A percentile compares a stretch with the other conserved stretches of the same genome.
Conservation (phyloP, 2,797 vertebrate genomes). For the Ctenosaura bakeri region DNA sequence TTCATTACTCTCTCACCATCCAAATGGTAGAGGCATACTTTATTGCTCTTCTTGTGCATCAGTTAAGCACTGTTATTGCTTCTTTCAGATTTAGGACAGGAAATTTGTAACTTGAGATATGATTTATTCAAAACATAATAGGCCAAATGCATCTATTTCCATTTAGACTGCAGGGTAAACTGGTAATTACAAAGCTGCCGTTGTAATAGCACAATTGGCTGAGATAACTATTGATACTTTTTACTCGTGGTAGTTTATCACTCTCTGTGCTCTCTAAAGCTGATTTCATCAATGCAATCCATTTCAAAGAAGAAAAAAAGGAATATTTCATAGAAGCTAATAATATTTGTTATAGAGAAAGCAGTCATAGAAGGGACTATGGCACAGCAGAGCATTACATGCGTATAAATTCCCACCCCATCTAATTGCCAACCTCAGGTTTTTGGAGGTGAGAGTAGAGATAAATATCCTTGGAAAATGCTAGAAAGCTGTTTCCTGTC, state of each 20-base stretch:
- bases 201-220: conserved; percentile 37
- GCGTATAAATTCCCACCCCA: conserved; percentile 11
- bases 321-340: not conserved
- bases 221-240: conserved; percentile 50
- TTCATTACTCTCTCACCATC: conserved; percentile 45
- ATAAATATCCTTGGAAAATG: not conserved
- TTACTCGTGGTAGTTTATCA: not conserved
- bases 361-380: not conserved
- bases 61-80: conserved; percentile 60
- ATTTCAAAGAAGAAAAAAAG: not conserved
- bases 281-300: conserved; percentile 20
- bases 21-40: conserved; percentile 55
- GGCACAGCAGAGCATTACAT: not conserved
- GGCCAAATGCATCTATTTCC: conserved; percentile 59
- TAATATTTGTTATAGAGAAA: not conserved
- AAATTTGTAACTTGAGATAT: conserved; percentile 60
- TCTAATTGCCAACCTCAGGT: not conserved
- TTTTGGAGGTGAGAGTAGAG: not conserved
- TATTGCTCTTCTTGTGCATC: conserved; percentile 59
- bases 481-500: not conserved
- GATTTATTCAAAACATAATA: conserved; percentile 63
- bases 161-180: conserved; percentile 67
- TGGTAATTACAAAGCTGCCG: conserved; percentile 53
- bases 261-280: conserved; percentile 35
- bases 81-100: conserved; percentile 51